phyloP scores from a whole-genome alignment of 1,140 invertebrate species.

The Apis cerana region DNA sequence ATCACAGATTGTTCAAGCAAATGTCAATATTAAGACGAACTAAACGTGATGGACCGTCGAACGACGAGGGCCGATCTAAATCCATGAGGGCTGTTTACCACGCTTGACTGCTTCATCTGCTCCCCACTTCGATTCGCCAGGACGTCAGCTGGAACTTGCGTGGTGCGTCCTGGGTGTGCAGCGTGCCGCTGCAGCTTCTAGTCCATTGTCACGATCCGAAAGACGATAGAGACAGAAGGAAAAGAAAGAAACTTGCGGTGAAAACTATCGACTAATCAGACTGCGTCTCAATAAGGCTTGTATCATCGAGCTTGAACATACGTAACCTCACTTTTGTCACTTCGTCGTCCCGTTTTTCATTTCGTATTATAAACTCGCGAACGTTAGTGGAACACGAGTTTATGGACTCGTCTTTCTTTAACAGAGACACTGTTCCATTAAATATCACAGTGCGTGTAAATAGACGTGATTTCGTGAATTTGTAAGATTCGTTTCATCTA shows the following conservation, averaged over 20 bases:
- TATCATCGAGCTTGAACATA: not conserved
- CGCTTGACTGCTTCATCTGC: constrained; percentile 25
- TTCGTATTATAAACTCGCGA: not conserved
- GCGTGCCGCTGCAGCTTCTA: constrained; percentile 59
- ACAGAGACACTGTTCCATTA: not conserved
- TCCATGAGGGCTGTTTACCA: constrained; percentile 12
- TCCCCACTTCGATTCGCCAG: constrained; percentile 58
- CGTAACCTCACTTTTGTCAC: not conserved
- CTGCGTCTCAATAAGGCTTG: not conserved
- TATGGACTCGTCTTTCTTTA: not conserved
- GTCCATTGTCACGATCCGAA: constrained; percentile 50
- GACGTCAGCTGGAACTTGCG: constrained; percentile 66
- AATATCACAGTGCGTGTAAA: not conserved
- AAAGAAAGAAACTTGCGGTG: constrained; percentile 10
- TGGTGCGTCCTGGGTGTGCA: constrained; percentile 62
- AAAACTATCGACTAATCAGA: not conserved
- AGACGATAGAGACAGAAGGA: constrained; percentile 26
- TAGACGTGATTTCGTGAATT: not conserved
- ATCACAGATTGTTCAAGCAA: not conserved
- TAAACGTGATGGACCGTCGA: not conserved
- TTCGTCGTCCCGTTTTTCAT: not conserved
- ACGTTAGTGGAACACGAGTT: not conserved
- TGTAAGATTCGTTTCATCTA: not conserved
- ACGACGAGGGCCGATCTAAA: constrained; percentile 15
- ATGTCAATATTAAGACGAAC: not conserved